Conservation (phyloP, 2,113 vertebrate genomes). For the Bubo bubo region DNA sequence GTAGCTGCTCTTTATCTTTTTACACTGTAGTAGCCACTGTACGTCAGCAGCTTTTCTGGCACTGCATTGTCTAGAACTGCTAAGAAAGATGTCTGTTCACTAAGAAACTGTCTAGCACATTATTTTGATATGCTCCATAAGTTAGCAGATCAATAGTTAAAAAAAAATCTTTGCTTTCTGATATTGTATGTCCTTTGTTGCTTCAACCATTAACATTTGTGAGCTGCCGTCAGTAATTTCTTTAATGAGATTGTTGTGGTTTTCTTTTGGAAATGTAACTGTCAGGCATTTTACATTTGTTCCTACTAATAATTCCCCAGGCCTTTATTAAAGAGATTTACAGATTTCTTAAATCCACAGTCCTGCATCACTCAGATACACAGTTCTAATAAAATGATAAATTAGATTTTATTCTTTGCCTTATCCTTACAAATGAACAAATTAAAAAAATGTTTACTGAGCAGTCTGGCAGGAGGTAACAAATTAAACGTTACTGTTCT, state of each 20-base stretch:
- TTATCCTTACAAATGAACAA: slow-evolving; percentile 71
- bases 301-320: slow-evolving; percentile 84
- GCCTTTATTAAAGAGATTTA: slow-evolving; percentile 86
- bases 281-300: slow-evolving; percentile 83
- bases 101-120: slow-evolving; percentile 67
- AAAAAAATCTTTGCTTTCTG: slow-evolving; percentile 83
- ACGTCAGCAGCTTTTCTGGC: slow-evolving; percentile 59
- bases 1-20: slow-evolving; percentile 51
- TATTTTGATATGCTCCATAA: slow-evolving; percentile 72
- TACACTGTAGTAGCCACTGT: slow-evolving; percentile 54
- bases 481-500: slow-evolving; percentile 50
- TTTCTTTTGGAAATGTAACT: slow-evolving; percentile 79
- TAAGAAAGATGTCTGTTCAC: slow-evolving; percentile 61
- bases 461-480: slow-evolving; percentile 56
- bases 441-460: slow-evolving; percentile 76
- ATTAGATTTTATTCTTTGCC: slow-evolving; percentile 71
- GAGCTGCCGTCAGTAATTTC: slow-evolving; percentile 89
- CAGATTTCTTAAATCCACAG: slow-evolving; percentile 81
- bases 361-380: slow-evolving; percentile 75
- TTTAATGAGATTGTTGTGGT: slow-evolving; percentile 93
- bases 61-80: slow-evolving; percentile 56
- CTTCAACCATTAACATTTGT: slow-evolving; percentile 90
- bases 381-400: slow-evolving; percentile 75
- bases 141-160: slow-evolving; percentile 83
- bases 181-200: slow-evolving; percentile 85